Base-by-base conservation (phyloP, 2,797 vertebrate species). In the Esox lucius region DNA sequence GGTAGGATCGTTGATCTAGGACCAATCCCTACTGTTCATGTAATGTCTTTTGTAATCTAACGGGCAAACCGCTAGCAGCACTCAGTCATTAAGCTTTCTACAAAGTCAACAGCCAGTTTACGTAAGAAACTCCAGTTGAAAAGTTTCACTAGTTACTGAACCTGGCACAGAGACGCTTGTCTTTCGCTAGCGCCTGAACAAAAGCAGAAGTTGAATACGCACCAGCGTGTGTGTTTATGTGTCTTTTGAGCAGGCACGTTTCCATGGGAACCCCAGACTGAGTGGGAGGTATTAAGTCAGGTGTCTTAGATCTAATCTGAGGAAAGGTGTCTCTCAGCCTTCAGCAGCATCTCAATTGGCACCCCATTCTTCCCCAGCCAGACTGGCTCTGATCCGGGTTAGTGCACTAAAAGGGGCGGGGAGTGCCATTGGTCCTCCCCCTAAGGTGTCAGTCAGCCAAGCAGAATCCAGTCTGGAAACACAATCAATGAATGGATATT, bases 201-300 rank as follows among this genome's bases (percentile, higher is more conserved):
- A 31, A 62, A 26, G 61, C 24, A 24, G 59, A 62, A 53, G 46
- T 51, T 73, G 13, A 69, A 72, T 68, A 13, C 9, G 12, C 11
- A 17, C 33, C 62, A 17, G 7, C 8, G 24, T 39, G 5, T 5
- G 24, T n/a, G 61, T 39, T 5, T 6, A n/a, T 76, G 9, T 28
- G 46, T 53, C 42, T 42, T 70, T 77, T 1, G 19, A 3, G 59
- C 31, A 65, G n/a, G 13, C 22, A 1, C 39, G 82, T 88, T 79
- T 75, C 78, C 73, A 72, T 84, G 75, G 80, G 68, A 68, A 84
- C 56, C 53, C 42, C 0, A 24, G 35, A 66, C 33, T 28, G 62
- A 70, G 12, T 48, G 28, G 70, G 66, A 71, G 70, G 80, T 74
- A 75, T 33, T 73, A 70, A 81, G 68, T 81, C 84, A 72, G 24